phyloP scores from a whole-genome alignment of 2,797 vertebrate genomes.

The Eulemur rubriventer region DNA sequence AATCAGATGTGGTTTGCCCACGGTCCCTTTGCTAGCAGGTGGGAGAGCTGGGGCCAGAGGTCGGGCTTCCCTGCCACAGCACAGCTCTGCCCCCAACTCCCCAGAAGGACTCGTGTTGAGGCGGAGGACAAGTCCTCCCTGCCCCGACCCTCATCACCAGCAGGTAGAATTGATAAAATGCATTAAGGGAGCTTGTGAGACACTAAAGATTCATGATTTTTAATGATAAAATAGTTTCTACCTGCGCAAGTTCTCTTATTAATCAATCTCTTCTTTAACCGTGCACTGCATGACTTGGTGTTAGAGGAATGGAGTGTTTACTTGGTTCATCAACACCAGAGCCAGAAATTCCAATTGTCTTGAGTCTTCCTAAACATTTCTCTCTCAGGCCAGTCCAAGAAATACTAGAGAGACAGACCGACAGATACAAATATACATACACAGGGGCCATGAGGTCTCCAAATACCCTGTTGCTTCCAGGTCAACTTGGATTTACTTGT shows the following conservation, averaged over 20 bases:
- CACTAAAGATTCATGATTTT: neutral
- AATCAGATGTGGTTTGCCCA: neutral
- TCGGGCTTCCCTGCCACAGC: fast-evolving
- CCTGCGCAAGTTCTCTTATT: neutral
- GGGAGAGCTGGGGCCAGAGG: neutral
- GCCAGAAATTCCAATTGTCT: neutral
- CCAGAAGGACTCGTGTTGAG: fast-evolving
- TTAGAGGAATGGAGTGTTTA: fast-evolving
- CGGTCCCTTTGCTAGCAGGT: neutral
- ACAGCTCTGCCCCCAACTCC: neutral
- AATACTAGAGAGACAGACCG: neutral
- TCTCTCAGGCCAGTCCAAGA: neutral
- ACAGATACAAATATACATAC: fast-evolving
- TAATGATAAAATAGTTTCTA: too few relatives aligned
- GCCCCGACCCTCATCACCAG: neutral
- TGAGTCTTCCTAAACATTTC: neutral
- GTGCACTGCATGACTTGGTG: fast-evolving
- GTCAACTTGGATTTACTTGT: neutral
- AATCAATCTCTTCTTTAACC: neutral
- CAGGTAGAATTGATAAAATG: neutral
- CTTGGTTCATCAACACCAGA: neutral
- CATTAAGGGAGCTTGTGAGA: neutral
- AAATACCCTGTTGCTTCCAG: neutral
- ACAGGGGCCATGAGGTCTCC: fast-evolving
- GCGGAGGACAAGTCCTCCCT: neutral